Evolutionary conservation across 1,140 invertebrate species (phyloP).

Genomic region (Halyomorpha halys): DNA sequence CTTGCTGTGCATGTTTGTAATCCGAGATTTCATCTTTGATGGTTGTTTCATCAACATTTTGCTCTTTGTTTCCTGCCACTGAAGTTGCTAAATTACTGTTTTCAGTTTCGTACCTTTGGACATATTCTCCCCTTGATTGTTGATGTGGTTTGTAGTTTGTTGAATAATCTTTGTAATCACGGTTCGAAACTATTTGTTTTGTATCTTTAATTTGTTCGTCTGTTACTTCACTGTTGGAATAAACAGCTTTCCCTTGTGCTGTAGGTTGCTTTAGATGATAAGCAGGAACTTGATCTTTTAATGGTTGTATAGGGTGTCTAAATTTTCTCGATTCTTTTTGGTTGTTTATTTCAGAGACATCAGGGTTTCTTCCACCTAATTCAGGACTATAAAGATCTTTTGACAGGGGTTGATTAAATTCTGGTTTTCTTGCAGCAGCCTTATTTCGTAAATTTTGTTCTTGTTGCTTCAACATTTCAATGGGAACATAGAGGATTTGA

Average conservation of each 20-base stretch:
- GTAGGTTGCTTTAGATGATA: neutral
- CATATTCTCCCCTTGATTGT: too few relatives aligned
- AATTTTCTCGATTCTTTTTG: slow-evolving; percentile 20
- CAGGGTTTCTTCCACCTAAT: neutral
- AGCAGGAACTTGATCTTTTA: slow-evolving; percentile 16
- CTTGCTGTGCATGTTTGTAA: slow-evolving; percentile 4
- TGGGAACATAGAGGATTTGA: slow-evolving; percentile 65
- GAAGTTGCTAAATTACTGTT: too few relatives aligned
- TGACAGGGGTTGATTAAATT: neutral
- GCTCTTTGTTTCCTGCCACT: neutral
- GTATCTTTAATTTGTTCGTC: neutral
- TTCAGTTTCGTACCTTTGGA: too few relatives aligned
- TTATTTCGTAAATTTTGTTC: slow-evolving; percentile 31
- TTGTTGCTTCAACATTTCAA: slow-evolving; percentile 57
- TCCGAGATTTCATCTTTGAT: slow-evolving; percentile 10
- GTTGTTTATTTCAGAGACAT: slow-evolving; percentile 1
- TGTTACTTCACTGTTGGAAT: neutral
- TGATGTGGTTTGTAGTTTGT: too few relatives aligned
- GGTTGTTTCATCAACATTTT: neutral
- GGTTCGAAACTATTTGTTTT: neutral
- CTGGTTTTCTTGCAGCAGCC: neutral
- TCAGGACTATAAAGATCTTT: slow-evolving; percentile 4
- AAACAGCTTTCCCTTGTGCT: neutral
- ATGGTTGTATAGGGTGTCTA: slow-evolving; percentile 23
- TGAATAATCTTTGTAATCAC: too few relatives aligned